A percentile compares a stretch with the other conserved stretches of the same genome.
phyloP scores from a whole-genome alignment of 2,888 invertebrate genomes.

The Gastrophysa polygoni region DNA sequence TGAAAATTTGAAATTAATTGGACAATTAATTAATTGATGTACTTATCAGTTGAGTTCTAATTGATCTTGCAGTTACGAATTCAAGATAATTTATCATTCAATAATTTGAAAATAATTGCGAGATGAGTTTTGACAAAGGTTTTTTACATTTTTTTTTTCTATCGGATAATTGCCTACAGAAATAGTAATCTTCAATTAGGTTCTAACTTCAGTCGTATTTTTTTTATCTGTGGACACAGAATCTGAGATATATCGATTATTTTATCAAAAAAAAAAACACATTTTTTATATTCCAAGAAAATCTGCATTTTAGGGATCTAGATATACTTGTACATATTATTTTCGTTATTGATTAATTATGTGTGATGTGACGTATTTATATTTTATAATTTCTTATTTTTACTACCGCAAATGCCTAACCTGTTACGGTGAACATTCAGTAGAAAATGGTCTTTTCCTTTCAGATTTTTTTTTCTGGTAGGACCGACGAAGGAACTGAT shows the following conservation, averaged over 20 bases:
- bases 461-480: not conserved
- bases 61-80: no score
- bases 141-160: no score
- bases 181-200: no score
- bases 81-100: no score
- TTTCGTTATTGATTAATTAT: slow-evolving; percentile 45
- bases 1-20: no score
- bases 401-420: slow-evolving; percentile 41
- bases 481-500: slow-evolving; percentile 27
- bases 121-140: no score
- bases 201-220: no score
- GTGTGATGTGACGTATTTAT: slow-evolving; percentile 51
- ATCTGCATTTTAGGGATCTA: slow-evolving; percentile 34
- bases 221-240: no score
- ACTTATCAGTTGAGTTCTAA: no score
- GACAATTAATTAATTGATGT: no score
- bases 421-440: slow-evolving; percentile 7
- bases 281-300: slow-evolving; percentile 29
- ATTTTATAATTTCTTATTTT: slow-evolving; percentile 42
- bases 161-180: no score
- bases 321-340: slow-evolving; percentile 44
- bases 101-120: no score
- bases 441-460: not conserved
- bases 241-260: slow-evolving; percentile 13
- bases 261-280: not conserved